These are phyloP conservation scores for Nymphalis polychloros DNA, from an alignment of 2,888 invertebrate genomes.

Conservation along the genomic window DNA sequence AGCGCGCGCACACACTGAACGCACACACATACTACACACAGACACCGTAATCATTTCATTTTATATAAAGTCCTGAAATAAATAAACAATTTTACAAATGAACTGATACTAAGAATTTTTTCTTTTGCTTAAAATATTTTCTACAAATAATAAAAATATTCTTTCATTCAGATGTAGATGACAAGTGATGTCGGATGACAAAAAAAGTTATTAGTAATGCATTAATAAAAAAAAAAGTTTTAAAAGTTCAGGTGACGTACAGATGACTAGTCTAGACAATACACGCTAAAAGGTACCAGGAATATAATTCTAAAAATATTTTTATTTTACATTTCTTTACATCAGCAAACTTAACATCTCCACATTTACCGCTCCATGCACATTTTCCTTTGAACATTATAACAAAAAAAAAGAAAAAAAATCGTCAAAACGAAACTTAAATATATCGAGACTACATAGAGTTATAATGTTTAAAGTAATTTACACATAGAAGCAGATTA, in stretches of 20 bases:
- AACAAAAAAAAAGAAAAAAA: background rate
- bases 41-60: no score
- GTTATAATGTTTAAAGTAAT: conserved; percentile 1
- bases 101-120: no score
- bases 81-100: no score
- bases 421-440: background rate
- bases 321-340: background rate
- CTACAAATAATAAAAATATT: background rate
- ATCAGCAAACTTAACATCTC: background rate
- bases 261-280: background rate
- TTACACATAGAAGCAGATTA: conserved; percentile 6
- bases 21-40: conserved; percentile 33
- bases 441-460: background rate
- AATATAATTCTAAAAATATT: background rate
- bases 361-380: background rate
- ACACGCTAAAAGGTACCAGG: background rate
- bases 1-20: conserved; percentile 47
- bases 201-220: background rate
- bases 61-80: no score
- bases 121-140: no score
- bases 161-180: conserved; percentile 1
- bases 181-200: background rate
- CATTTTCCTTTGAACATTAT: background rate
- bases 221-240: background rate
- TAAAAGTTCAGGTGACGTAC: background rate